phyloP scores from a whole-genome alignment of 2,888 invertebrate species.

The Dicycla oo region DNA sequence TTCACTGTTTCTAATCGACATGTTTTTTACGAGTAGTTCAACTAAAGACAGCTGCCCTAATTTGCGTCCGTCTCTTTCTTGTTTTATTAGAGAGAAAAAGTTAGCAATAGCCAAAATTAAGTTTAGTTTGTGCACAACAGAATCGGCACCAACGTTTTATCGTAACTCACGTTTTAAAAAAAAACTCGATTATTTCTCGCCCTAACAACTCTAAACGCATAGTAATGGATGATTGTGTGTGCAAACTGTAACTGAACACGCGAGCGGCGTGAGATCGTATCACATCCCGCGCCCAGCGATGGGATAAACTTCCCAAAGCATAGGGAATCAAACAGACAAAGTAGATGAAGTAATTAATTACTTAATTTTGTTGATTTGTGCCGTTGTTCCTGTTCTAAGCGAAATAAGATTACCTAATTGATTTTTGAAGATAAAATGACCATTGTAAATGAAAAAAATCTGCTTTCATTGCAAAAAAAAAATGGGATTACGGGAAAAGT shows the following conservation, averaged over 20 bases:
- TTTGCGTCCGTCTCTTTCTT: too few species aligned
- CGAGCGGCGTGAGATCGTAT: conserved; percentile 82
- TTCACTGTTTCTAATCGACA: too few species aligned
- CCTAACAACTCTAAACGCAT: conserved; percentile 16
- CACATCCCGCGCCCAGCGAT: conserved; percentile 65
- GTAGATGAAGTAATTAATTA: conserved; percentile 56
- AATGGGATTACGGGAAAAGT: not conserved
- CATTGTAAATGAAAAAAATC: not conserved
- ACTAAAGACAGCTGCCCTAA: too few species aligned
- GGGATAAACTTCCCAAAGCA: conserved; percentile 74
- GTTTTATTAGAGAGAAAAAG: too few species aligned
- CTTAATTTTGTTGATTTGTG: not conserved
- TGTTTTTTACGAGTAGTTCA: too few species aligned
- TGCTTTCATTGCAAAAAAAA: not conserved
- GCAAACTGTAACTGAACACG: conserved; percentile 78
- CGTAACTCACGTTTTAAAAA: not conserved
- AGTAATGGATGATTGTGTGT: conserved; percentile 61
- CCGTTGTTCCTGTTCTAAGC: not conserved
- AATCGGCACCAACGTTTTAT: too few species aligned
- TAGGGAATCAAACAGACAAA: conserved; percentile 68
- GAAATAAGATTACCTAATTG: not conserved
- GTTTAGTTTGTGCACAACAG: too few species aligned
- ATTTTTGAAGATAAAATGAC: too few species aligned
- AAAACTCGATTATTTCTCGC: conserved; percentile 12
- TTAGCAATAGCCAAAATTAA: too few species aligned